These are phyloP conservation scores for Porites lutea DNA, from an alignment of 64 coral and sea anemone species.

Conservation along the genomic window DNA sequence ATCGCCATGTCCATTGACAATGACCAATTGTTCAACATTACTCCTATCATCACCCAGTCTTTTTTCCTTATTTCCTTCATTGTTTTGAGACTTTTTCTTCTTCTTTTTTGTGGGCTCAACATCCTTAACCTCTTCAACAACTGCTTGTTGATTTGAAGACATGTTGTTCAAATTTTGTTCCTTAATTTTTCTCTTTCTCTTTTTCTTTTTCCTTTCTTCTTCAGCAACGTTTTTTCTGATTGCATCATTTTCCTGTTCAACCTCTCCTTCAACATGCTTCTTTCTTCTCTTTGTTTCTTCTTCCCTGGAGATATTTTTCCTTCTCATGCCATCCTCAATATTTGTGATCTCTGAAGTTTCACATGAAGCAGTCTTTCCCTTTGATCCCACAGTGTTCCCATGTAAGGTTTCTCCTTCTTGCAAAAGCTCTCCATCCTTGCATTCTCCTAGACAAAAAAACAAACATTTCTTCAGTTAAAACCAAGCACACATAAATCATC, in stretches of 20 bases:
- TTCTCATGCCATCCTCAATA: not conserved
- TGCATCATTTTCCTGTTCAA: not conserved
- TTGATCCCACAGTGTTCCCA: conserved; percentile 1
- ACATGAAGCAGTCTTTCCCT: not conserved
- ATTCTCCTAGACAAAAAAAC: not conserved
- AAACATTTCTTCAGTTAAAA: not conserved
- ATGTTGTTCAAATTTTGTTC: not conserved
- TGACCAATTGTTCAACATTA: conserved; percentile 17
- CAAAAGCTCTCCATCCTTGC: not conserved
- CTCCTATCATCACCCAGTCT: not conserved
- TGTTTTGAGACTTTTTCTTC: conserved; percentile 19
- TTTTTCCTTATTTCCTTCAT: conserved; percentile 12
- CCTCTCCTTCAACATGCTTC: not conserved
- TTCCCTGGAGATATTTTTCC: not conserved
- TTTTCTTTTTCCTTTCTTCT: not conserved
- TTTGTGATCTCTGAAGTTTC: not conserved
- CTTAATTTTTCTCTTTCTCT: not conserved
- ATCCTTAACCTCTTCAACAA: not conserved
- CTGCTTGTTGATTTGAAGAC: not conserved
- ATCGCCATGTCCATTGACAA: not conserved
- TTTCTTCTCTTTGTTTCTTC: conserved; percentile 13
- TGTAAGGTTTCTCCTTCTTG: not conserved
- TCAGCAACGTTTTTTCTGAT: not conserved
- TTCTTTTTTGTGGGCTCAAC: conserved; percentile 40
- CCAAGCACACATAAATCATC: not conserved